Evolutionary conservation across 2,113 vertebrate genomes (phyloP), one percentile per base, ranked within the genome.

Genomic region (Felis chaus): DNA sequence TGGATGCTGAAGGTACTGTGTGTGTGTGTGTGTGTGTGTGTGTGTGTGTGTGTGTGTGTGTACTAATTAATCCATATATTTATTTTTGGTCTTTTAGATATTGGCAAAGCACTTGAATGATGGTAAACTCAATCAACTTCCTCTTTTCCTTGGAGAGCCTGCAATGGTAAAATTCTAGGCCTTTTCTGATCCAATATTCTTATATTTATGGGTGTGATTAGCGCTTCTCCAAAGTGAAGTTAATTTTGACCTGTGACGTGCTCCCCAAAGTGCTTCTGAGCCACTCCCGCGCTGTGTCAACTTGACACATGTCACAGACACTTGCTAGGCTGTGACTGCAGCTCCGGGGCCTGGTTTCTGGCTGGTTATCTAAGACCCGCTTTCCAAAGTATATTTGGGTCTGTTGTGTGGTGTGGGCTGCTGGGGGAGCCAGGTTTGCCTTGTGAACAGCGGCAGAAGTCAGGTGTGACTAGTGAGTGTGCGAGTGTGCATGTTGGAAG

Each of bases 81-180:
- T 90, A 29, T 73, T 33, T 36, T 93, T 76, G 82, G 4, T 91
- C 82, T 93, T 81, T 48, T 90, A 99, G 99, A 99, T 99, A 33
- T 36, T 99, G 94, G 98, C 98, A 95, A 97, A 99, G 86, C 69
- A 96, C 89, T 79, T 99, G 96, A 90, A 78, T 33, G 98, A 98
- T 69, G 98, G 97, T 31, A 85, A 96, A 94, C 11, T 96, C 91
- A 99, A 99, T 84, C 97, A 98, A 4, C 98, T 99, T 68, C 99
- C 99, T 68, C 15, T 80, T 86, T 88, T 98, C 86, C 98, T 99
- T 68, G 98, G 98, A 95, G 98, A 98, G 65, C 97, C 99, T 87
- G 66, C 98, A 13, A 99, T 99, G 99, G 99, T 98, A 98, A 98
- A 94, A 8, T 81, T 74, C 83, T 18, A 15, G 39, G 63, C 94